Evolutionary conservation across 1,140 invertebrate species (phyloP), one percentile per base, ranked within the genome.

Genomic region (Tribolium castaneum): DNA sequence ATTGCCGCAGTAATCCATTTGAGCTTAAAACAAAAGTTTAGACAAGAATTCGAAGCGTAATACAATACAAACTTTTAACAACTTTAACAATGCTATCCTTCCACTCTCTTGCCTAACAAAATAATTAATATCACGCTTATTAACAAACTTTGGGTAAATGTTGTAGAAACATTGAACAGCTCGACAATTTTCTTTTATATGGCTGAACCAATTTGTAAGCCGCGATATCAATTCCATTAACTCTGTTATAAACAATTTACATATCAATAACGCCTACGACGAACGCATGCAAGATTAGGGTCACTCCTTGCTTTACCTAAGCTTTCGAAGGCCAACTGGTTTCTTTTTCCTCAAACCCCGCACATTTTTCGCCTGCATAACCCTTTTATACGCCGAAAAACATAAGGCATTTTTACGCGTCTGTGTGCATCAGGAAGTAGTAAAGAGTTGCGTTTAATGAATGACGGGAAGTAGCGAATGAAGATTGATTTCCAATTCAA

Each of bases 351-450:
- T 4, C 9, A 45, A 45, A 45, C 39, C 39, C 39, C 39, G n/a
- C 39, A 45, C 19, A 19, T 19, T 25, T 22, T 62, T 30, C 12
- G 22, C 56, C 22, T 30, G 30, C 16, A 13, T n/a, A 19, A 19
- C 59, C 59, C 13, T 66, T 66, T 35, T 66, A 66, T 34, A 34
- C 59, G 59, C 59, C 59, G 35, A 34, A 66, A 66, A 66, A 66
- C 6, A 25, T 25, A 59, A n/a, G n/a, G 9, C n/a, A 45, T n/a
- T 25, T 59, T 59, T 22, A 10, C 6, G n/a, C 54, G 51, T 59
- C 14, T 59, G 19, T 16, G 52, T 54, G 52, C 16, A 25, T 22
- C 54, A 59, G 19, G 52, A 59, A 59, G 19, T 22, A 45, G 30
- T 35, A 13, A n/a, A 34, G 0, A 62, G 56, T 30, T 62, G 19